These are phyloP conservation scores for Battus philenor DNA, from an alignment of 1,140 invertebrate species.

Conservation along the genomic window DNA sequence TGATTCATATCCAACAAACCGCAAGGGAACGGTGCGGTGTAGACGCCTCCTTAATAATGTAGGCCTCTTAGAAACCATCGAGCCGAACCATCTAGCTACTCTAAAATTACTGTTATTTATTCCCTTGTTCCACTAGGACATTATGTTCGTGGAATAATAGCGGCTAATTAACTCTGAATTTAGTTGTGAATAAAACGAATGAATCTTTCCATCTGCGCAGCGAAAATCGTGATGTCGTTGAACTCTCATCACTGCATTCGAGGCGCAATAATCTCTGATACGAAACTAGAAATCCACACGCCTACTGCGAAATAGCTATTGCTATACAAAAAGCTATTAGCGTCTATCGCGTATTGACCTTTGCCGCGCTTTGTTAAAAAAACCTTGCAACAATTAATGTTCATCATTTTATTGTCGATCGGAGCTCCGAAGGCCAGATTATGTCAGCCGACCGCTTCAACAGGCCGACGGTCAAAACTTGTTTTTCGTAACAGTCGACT, in stretches of 20 bases:
- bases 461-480: constrained; percentile 32
- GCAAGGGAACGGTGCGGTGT: too few relatives aligned
- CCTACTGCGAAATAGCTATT: not conserved
- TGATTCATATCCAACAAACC: too few relatives aligned
- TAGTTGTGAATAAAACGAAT: not conserved
- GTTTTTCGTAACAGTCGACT: constrained; percentile 34
- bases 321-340: constrained; percentile 3
- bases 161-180: not conserved
- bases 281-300: constrained; percentile 9
- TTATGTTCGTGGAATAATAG: not conserved
- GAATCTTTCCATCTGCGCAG: not conserved
- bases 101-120: too few relatives aligned
- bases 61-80: too few relatives aligned
- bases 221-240: not conserved
- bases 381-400: constrained; percentile 31
- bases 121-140: too few relatives aligned
- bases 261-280: not conserved
- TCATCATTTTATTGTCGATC: constrained; percentile 25
- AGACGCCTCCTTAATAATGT: too few relatives aligned
- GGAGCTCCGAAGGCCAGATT: constrained; percentile 39
- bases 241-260: not conserved
- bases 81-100: too few relatives aligned
- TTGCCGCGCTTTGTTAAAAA: constrained; percentile 13
- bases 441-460: constrained; percentile 43
- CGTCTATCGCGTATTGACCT: constrained; percentile 2